Base-by-base conservation (phyloP, 2,888 invertebrate genomes). In the Nephrotoma flavescens region DNA sequence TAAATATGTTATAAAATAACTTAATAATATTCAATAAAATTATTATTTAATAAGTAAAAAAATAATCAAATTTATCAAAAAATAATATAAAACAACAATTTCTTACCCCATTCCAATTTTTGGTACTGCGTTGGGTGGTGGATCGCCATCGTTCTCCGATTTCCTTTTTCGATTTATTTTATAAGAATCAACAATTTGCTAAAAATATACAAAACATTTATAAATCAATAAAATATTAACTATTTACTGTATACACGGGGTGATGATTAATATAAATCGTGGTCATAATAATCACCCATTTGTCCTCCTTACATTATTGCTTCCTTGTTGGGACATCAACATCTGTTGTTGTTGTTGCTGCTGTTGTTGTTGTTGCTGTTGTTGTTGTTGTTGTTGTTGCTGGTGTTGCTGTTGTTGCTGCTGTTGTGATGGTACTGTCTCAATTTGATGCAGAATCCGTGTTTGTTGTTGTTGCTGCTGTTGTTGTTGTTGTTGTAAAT, bases 51-150 rank as follows among this genome's bases (percentile, higher is more conserved):
- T 42, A 84, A 84, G 11, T 83, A 84, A 84, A 83, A 12, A 1
- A 83, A 83, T 83, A 41, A 84, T 15, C 42, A 42, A n/a, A 84
- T 84, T 42, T 42, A 31, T 31, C 31, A 84, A 84, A 83, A 42
- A 44, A 15, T 85, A 31, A 71, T 15, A 52, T 19, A 71, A 71
- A 71, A 71, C 9, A 52, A 15, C n/a, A 7, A 9, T 31, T 19
- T 85, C 88, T 88, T 87, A 88, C 88, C 88, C 88, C 88, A 88
- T 88, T 87, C 88, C 88, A 86, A 88, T 87, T 86, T 88, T 87
- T 42, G 88, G 88, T 42, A 87, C 88, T 57, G 88, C 84, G 87
- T 86, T 87, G 4, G 87, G 42, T 7, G 86, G 86, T n/a, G 86
- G 86, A 6, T 52, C 41, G 57, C 88, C 87, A 42, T 88, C 88